Conservation (phyloP, 1,140 invertebrate genomes). For the Lepidurus packardi region DNA sequence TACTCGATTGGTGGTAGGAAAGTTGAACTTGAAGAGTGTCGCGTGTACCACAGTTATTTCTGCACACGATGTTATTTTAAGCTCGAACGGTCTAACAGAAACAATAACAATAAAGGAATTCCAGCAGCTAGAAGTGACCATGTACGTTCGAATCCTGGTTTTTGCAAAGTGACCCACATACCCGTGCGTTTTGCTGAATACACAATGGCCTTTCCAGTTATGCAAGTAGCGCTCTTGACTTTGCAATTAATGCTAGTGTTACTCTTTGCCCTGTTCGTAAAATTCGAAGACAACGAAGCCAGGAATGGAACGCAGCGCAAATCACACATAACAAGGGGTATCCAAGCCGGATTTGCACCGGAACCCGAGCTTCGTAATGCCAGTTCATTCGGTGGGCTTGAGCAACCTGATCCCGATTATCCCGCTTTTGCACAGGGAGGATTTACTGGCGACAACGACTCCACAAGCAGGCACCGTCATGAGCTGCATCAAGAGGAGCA, state of each 20-base stretch:
- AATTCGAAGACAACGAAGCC: not conserved
- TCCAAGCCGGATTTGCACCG: not conserved
- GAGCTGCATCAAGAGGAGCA: slow-evolving; percentile 1
- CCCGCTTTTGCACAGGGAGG: not conserved
- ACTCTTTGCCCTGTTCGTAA: not conserved
- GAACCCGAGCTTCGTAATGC: not conserved
- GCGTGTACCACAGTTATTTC: too few species aligned
- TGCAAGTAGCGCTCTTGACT: not conserved
- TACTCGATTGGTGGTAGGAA: not conserved
- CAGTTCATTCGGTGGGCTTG: not conserved
- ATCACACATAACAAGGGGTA: slow-evolving; percentile 7
- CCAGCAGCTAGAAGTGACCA: not conserved
- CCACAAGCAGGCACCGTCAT: not conserved
- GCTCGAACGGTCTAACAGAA: not conserved
- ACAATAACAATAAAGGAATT: not conserved
- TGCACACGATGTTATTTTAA: too few species aligned
- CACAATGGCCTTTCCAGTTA: not conserved
- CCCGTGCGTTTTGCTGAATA: not conserved
- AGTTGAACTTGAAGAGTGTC: not conserved
- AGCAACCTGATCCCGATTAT: slow-evolving; percentile 19
- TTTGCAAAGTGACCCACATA: not conserved
- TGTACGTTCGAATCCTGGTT: not conserved
- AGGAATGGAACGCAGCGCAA: not conserved
- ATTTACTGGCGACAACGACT: not conserved
- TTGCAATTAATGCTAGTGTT: slow-evolving; percentile 1